Evolutionary conservation across 2,888 invertebrate species (phyloP).

Genomic region (Tenthredo mesomela): DNA sequence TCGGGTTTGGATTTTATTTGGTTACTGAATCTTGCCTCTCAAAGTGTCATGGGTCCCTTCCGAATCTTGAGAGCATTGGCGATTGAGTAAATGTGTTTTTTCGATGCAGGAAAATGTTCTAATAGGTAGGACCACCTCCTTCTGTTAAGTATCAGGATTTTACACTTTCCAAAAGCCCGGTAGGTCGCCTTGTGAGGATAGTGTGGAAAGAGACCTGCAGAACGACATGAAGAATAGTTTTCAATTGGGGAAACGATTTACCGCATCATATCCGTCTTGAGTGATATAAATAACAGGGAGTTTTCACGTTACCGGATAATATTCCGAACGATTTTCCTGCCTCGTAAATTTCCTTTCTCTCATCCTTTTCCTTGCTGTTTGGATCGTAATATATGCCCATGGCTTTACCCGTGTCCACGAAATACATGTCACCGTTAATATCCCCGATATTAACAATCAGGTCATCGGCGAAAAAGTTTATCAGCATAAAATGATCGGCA

Average conservation of each 20-base stretch:
- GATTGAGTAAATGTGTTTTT: constrained; percentile 51
- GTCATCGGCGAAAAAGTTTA: constrained; percentile 62
- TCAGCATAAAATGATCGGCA: constrained; percentile 23
- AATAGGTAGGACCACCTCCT: constrained; percentile 59
- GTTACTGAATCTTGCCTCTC: not conserved
- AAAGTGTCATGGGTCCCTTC: not conserved
- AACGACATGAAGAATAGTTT: constrained; percentile 60
- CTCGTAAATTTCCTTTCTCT: constrained; percentile 16
- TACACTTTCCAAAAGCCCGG: constrained; percentile 58
- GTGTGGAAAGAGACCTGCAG: constrained; percentile 60
- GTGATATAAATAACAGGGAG: not conserved
- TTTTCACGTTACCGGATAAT: constrained; percentile 48
- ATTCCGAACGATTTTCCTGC: constrained; percentile 25
- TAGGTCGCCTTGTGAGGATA: constrained; percentile 63
- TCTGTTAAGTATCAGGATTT: constrained; percentile 57
- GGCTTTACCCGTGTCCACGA: constrained; percentile 65
- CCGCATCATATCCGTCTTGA: not conserved
- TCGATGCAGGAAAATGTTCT: constrained; percentile 60
- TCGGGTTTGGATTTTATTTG: not conserved
- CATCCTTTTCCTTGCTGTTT: constrained; percentile 56
- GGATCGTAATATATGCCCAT: constrained; percentile 60
- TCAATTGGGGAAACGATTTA: constrained; percentile 38
- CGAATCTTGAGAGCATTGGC: not conserved
- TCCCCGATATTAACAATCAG: constrained; percentile 63
- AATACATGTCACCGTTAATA: constrained; percentile 66